Conservation (phyloP, 2,888 invertebrate genomes). For the Diachrysia chrysitis region DNA sequence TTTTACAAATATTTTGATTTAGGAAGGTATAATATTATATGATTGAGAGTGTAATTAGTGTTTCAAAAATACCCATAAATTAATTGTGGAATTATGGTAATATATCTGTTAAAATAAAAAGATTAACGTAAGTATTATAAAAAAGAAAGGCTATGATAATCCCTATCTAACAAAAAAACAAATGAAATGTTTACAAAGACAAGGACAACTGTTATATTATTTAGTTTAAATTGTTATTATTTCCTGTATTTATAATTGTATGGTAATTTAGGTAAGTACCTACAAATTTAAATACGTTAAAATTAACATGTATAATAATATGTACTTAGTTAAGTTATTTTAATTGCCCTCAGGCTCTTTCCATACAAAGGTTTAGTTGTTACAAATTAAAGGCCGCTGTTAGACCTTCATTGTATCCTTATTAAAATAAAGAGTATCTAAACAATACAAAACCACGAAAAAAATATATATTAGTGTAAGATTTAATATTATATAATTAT, state of each 20-base stretch:
- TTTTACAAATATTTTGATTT: too few species aligned
- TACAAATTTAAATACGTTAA: background rate
- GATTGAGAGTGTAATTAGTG: too few species aligned
- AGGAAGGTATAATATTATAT: too few species aligned
- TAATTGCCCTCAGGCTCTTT: background rate
- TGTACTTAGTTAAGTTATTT: background rate
- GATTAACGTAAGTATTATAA: too few species aligned
- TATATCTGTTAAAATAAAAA: too few species aligned
- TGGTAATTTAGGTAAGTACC: background rate
- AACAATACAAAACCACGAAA: too few species aligned
- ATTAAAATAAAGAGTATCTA: background rate
- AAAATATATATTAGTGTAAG: too few species aligned
- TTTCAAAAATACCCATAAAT: too few species aligned
- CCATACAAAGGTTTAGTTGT: background rate
- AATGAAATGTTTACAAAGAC: background rate
- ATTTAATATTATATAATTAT: too few species aligned
- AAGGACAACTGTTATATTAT: background rate
- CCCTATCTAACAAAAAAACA: too few species aligned
- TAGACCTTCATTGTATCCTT: background rate
- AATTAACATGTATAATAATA: background rate
- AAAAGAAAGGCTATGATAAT: too few species aligned
- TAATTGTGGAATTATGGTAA: too few species aligned
- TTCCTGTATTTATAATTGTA: conserved; percentile 5
- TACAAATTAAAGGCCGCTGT: background rate
- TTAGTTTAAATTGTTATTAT: conserved; percentile 8